Evolutionary conservation across 2,888 invertebrate genomes (phyloP), one percentile per base, ranked within the genome.

Genomic region (Scaeva pyrastri): DNA sequence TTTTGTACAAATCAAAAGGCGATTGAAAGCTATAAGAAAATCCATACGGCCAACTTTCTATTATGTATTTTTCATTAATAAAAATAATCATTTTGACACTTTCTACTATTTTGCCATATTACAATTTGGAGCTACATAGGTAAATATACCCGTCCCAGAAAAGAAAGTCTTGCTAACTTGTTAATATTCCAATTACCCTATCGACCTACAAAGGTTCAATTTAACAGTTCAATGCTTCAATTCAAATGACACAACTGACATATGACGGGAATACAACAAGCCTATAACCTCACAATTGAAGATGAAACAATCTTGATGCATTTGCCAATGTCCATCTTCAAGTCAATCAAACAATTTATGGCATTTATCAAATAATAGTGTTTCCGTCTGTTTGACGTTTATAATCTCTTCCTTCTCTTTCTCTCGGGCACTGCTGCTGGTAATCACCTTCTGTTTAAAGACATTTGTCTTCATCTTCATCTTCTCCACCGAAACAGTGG

Each of bases 191-290:
- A 81, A 81, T 85, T 85, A 85, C 85, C 81, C 81, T 73, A 62
- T 85, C 76, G 85, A 85, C 85, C 85, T 56, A 81, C 52, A 85
- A 85, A 80, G 60, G 72, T 76, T 76, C 72, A 75, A 58, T n/a
- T n/a, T n/a, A 73, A 73, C 43, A n/a, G 45, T 56, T 62, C 60
- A 85, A 73, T 19, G 68, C 72, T 76, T 31, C 76, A 76, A 62
- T 76, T 68, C 60, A 77, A 85, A 81, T 85, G 85, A 85, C 81
- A 66, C 48, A 31, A 43, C 45, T 41, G 23, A 26, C 16, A n/a
- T n/a, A n/a, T n/a, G n/a, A n/a, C n/a, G n/a, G 12, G 1, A 6
- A 52, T 23, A 12, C 2, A 10, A 21, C 12, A 1, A 5, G 4
- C 21, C 12, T 48, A 23, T 31, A 31, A 31, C 31, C 31, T 31